A percentile compares a stretch with the other conserved stretches of the same genome.
These are phyloP conservation scores for Sebastes schlegelii DNA, from an alignment of 2,113 vertebrate species.

Conservation along the genomic window DNA sequence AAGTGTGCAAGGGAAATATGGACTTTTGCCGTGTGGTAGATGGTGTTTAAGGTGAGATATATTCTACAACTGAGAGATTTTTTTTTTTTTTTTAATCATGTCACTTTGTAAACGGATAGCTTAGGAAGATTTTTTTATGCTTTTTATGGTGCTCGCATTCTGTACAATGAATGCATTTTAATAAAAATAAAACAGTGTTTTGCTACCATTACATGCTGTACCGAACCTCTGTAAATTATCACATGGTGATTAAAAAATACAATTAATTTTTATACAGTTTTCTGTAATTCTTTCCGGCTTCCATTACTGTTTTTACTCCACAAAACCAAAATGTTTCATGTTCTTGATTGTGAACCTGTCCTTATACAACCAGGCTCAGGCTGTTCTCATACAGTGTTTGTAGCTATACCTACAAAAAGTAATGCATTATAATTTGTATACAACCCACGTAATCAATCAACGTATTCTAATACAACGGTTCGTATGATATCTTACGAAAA, in stretches of 20 bases:
- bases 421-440: neutral
- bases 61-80: conserved; percentile 46
- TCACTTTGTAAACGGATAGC: conserved; percentile 38
- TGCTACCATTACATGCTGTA: conserved; percentile 75
- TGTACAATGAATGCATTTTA: conserved; percentile 71
- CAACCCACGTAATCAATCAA: neutral
- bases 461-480: too few species aligned
- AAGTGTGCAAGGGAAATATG: conserved; percentile 45
- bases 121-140: conserved; percentile 59
- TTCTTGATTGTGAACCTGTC: conserved; percentile 46
- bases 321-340: conserved; percentile 56
- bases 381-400: conserved; percentile 3
- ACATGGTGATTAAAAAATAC: conserved; percentile 52
- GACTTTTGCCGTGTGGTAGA: conserved; percentile 35
- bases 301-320: conserved; percentile 3
- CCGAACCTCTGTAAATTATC: conserved; percentile 75
- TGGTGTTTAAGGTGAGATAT: conserved; percentile 47
- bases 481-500: too few species aligned
- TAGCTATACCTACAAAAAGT: neutral
- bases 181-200: conserved; percentile 62
- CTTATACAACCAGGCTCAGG: conserved; percentile 27
- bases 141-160: conserved; percentile 74
- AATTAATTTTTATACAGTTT: conserved; percentile 54
- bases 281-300: conserved; percentile 37
- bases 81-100: conserved; percentile 13